Evolutionary conservation across 2,113 vertebrate genomes (phyloP).

Genomic region (Eurypyga helias): DNA sequence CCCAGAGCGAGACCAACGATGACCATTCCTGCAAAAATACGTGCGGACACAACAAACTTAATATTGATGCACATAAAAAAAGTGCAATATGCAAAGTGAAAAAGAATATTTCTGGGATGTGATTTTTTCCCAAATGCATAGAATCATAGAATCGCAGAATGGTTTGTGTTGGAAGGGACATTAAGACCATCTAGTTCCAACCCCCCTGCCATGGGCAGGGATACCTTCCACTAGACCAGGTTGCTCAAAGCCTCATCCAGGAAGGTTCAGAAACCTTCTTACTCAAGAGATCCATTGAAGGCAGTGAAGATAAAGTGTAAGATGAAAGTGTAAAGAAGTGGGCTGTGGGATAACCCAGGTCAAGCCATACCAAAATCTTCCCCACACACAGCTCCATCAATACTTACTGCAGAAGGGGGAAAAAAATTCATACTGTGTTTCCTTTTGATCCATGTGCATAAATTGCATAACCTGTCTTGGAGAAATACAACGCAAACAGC

Average conservation of each 20-base stretch:
- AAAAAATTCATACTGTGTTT: neutral
- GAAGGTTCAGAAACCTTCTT: neutral
- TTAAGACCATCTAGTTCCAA: too few species aligned
- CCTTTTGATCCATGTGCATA: neutral
- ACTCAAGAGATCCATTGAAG: neutral
- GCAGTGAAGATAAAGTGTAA: neutral
- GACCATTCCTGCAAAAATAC: neutral
- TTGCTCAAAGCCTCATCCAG: too few species aligned
- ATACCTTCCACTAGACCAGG: too few species aligned
- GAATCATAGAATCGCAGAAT: too few species aligned
- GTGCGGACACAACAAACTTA: neutral
- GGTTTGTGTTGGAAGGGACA: too few species aligned
- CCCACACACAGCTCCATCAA: neutral
- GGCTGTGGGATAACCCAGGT: neutral
- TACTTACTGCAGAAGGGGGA: neutral
- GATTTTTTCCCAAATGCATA: neutral
- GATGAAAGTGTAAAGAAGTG: neutral
- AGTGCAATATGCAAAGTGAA: too few species aligned
- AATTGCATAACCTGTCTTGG: neutral
- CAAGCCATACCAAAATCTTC: neutral
- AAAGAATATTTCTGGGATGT: neutral
- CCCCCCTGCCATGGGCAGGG: too few species aligned
- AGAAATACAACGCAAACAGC: neutral
- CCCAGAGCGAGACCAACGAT: neutral
- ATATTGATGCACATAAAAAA: neutral